Conservation (phyloP, 1,140 invertebrate species). For the Maconellicoccus hirsutus region DNA sequence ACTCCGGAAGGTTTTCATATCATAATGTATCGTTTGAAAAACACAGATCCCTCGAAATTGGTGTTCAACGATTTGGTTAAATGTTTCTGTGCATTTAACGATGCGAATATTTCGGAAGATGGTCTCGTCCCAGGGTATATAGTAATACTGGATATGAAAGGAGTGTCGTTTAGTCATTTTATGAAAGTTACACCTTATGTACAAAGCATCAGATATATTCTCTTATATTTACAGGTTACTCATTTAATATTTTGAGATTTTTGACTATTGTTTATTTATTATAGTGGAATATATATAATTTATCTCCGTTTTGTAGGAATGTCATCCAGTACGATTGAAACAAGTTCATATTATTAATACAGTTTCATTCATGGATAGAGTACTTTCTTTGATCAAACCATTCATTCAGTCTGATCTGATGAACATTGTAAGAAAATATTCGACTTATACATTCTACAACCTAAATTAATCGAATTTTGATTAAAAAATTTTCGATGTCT, state of each 20-base stretch:
- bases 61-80: constrained; percentile 46
- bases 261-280: neutral
- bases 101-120: constrained; percentile 47
- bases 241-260: neutral
- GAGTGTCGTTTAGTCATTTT: constrained; percentile 45
- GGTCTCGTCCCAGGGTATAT: constrained; percentile 48
- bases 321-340: constrained; percentile 47
- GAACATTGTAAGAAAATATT: constrained; percentile 41
- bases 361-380: constrained; percentile 48
- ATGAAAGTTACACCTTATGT: constrained; percentile 41
- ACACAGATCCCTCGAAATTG: constrained; percentile 46
- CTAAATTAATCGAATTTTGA: too few species aligned
- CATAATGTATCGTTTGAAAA: constrained; percentile 43
- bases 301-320: constrained; percentile 40
- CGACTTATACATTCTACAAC: too few species aligned
- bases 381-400: constrained; percentile 45
- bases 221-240: constrained; percentile 54
- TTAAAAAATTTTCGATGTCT: too few species aligned
- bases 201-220: constrained; percentile 44
- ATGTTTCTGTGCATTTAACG: constrained; percentile 52
- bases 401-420: constrained; percentile 52
- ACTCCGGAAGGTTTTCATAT: constrained; percentile 48
- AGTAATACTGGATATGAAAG: constrained; percentile 54
- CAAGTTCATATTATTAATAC: constrained; percentile 51
- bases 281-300: neutral